A percentile compares a stretch with the other conserved stretches of the same genome.
These are phyloP conservation scores for Yponomeuta cagnagella DNA, from an alignment of 2,888 invertebrate genomes.

Conservation along the genomic window DNA sequence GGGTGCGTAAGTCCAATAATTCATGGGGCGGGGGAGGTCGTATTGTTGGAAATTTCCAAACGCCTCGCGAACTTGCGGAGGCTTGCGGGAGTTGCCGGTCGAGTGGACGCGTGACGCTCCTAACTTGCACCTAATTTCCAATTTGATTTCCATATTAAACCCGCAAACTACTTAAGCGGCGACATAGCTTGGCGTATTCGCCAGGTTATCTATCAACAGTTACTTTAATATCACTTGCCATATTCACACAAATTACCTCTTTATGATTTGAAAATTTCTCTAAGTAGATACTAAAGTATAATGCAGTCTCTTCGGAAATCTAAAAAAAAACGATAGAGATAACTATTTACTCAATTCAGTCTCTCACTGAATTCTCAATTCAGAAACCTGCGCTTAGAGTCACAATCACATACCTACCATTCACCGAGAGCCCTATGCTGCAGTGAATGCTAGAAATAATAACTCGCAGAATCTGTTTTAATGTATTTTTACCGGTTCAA, in stretches of 20 bases:
- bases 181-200: not conserved
- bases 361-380: too few species aligned
- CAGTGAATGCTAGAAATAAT: not conserved
- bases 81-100: slow-evolving; percentile 32
- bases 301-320: too few species aligned
- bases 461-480: not conserved
- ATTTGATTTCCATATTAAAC: slow-evolving; percentile 16
- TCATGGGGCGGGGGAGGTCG: slow-evolving; percentile 61
- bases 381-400: not conserved
- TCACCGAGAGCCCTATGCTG: not conserved
- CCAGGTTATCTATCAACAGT: not conserved
- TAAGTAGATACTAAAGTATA: too few species aligned
- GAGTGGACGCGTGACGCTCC: slow-evolving; percentile 39
- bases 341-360: too few species aligned
- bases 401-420: not conserved
- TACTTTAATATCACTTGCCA: not conserved
- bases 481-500: slow-evolving; percentile 1
- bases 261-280: too few species aligned
- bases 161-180: not conserved
- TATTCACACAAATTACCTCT: not conserved
- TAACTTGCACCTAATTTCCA: slow-evolving; percentile 31
- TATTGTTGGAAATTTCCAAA: slow-evolving; percentile 64
- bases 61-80: slow-evolving; percentile 49
- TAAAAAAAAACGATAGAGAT: too few species aligned
- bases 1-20: slow-evolving; percentile 66